Evolutionary conservation across 2,888 invertebrate species (phyloP), one percentile per base, ranked within the genome.

Genomic region (Seira sanloemensis): DNA sequence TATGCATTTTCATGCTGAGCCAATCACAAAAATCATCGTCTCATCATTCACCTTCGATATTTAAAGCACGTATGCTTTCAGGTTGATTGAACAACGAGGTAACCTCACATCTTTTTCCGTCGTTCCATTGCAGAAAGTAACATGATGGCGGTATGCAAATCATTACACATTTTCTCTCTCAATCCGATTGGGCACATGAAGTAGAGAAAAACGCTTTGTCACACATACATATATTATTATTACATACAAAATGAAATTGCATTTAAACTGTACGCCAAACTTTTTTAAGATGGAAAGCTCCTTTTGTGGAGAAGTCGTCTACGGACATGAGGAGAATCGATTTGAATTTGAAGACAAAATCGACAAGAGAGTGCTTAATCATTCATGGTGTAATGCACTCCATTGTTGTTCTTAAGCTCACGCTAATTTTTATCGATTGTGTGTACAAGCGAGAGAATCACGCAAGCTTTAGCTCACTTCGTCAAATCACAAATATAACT

Each of bases 81-180:
- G 65, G 37, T 69, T 80, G 80, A 80, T 80, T 80, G 80, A 26
- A 69, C 80, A 80, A 74, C 62, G 80, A 80, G 80, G 80, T 80
- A 80, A 80, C 80, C 27, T 25, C 37, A 37, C 37, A 37, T 37
- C 37, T 37, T n/a, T n/a, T 37, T 37, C 37, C 37, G 37, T 37
- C 37, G 12, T 37, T 37, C 12, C 37, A 7, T 37, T 37, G 37
- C 37, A 4, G 4, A 37, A 12, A 37, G 37, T 12, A 7, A 37
- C 37, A 12, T 37, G 4, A 7, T 37, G 12, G 37, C 12, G 5
- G 5, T 37, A 37, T 37, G 37, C 37, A 37, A 37, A 37, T 37
- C 12, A 37, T 4, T 37, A n/a, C n/a, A n/a, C n/a, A n/a, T n/a
- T n/a, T n/a, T n/a, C n/a, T n/a, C n/a, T 37, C 12, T 37, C 12